A percentile compares a stretch with the other conserved stretches of the same genome.
These are phyloP conservation scores for Xanthia icteritia DNA, from an alignment of 2,888 invertebrate species.

Conservation along the genomic window DNA sequence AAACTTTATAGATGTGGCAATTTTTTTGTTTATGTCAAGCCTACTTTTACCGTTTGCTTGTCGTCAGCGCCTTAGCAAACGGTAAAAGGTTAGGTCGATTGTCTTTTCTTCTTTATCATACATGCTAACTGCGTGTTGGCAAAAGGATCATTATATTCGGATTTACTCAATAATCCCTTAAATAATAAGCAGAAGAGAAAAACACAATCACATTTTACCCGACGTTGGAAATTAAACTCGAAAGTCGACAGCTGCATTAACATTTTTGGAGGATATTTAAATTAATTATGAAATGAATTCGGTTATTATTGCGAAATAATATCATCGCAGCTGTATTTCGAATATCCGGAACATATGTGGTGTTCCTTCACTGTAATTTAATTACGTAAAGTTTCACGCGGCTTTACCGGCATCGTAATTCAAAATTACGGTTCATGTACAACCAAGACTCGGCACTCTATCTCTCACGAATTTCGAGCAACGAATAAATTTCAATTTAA, in stretches of 20 bases:
- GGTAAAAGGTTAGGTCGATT: too few species aligned
- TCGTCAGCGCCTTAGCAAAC: not conserved
- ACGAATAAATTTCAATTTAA: conserved; percentile 28
- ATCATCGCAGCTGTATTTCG: conserved; percentile 22
- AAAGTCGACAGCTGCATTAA: not conserved
- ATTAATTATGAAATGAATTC: not conserved
- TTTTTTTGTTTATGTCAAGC: too few species aligned
- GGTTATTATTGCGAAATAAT: not conserved
- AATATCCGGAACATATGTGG: conserved; percentile 34
- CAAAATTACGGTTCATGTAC: conserved; percentile 52
- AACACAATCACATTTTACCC: not conserved
- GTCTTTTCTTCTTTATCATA: not conserved
- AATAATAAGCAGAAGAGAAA: not conserved
- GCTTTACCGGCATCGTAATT: conserved; percentile 44
- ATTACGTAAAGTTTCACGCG: conserved; percentile 41
- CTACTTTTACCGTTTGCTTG: too few species aligned
- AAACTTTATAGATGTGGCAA: too few species aligned
- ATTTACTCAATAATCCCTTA: not conserved
- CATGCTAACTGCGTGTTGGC: not conserved
- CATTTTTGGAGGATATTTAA: not conserved
- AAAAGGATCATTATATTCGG: too few species aligned
- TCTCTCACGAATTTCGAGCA: conserved; percentile 34
- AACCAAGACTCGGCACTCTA: conserved; percentile 30
- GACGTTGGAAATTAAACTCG: not conserved
- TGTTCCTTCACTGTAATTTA: conserved; percentile 39